A percentile compares a stretch with the other conserved stretches of the same genome.
These are phyloP conservation scores for Entomobrya multifasciata DNA, from an alignment of 2,888 invertebrate genomes.

Conservation along the genomic window DNA sequence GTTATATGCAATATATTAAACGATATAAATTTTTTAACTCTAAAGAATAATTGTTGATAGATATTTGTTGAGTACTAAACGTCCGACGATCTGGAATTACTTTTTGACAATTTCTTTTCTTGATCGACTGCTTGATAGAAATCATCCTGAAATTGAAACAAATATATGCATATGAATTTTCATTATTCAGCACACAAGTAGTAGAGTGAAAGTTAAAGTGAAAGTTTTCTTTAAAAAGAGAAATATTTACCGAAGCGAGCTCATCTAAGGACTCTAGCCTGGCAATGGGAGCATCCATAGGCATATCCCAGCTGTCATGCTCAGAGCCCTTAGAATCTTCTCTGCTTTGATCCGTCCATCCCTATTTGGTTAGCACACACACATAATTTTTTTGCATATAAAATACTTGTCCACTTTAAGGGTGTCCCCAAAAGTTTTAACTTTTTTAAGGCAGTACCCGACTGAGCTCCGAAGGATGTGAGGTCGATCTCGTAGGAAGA, in stretches of 20 bases:
- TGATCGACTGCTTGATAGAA: constrained; percentile 72
- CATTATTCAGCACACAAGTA: background rate
- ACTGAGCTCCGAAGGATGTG: constrained; percentile 78
- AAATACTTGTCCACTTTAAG: background rate
- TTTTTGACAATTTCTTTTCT: constrained; percentile 76
- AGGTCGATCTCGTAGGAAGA: constrained; percentile 77
- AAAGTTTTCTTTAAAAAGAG: background rate
- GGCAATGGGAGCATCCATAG: constrained; percentile 84
- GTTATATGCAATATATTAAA: background rate
- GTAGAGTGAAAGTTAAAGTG: background rate
- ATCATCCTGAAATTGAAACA: constrained; percentile 71
- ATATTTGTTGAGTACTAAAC: constrained; percentile 74
- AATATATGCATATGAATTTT: too few species aligned
- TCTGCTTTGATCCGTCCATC: constrained; percentile 78
- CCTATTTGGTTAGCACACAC: constrained; percentile 46
- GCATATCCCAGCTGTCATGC: constrained; percentile 80
- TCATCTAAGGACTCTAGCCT: constrained; percentile 86
- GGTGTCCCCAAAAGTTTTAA: background rate
- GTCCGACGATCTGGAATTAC: constrained; percentile 79
- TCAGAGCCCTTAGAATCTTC: constrained; percentile 80
- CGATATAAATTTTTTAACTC: constrained; percentile 37
- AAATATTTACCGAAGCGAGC: constrained; percentile 83
- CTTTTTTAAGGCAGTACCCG: constrained; percentile 63
- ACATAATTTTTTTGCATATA: background rate
- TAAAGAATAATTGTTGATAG: constrained; percentile 11